Base-by-base conservation (phyloP, 2,113 vertebrate species). In the Lepisosteus oculatus region DNA sequence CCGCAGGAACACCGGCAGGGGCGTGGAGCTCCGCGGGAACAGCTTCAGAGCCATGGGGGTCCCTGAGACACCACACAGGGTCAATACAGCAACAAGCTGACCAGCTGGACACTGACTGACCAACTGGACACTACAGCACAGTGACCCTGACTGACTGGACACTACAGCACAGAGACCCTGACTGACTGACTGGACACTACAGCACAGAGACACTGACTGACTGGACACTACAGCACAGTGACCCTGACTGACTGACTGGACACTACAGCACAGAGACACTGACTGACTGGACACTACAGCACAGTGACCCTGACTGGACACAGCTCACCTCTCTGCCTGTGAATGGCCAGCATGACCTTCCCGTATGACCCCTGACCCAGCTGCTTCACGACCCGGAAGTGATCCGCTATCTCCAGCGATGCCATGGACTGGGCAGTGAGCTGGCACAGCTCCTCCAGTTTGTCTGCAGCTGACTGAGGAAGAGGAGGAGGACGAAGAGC, bases 361-460 rank as follows among this genome's bases (percentile, higher is more conserved):
- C 96, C 96, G 0, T 97, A 98, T 7, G 94, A 94, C 43, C 95
- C 96, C 0, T 94, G 89, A 65, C 96, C 96, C 42, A 97, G 86
- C 66, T 93, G 90, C 72, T 91, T 94, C 73, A 95, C 68, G 76
- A 97, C 85, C 8, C 80, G 77, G 54, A 94, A 98, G 78, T 88
- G 93, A 54, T 92, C 85, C 0, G 92, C 87, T n/a, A 95, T 84
- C 77, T 92, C 89, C 72, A 91, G 78, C 0, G 68, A 81, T 2
- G 82, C 77, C 81, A 97, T 79, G 70, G 85, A 87, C 75, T 87
- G 79, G 0, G 93, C 90, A 0, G 93, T 93, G 74, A 94, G 87
- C 55, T 78, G 92, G 78, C 95, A 93, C 43, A 94, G 88, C 78
- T 93, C 90, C 8, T 96, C 94, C 29, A 97, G 88, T 63, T 92